phyloP scores from a whole-genome alignment of 1,140 invertebrate genomes.

The Tetramorium parvispinum region DNA sequence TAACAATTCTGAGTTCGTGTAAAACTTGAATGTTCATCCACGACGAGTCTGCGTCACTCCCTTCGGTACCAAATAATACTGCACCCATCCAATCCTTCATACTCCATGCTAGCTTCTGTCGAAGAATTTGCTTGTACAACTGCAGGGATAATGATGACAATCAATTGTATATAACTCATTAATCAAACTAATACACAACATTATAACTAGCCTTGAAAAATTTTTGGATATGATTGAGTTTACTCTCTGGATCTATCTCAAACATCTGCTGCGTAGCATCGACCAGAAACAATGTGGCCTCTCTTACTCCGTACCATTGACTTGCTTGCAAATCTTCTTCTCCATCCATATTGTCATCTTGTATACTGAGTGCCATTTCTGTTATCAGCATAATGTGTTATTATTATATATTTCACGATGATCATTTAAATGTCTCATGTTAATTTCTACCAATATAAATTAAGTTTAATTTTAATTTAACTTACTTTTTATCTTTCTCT shows the following conservation, averaged over 20 bases:
- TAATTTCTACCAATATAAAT: too few species aligned
- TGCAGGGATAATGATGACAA: neutral
- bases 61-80: constrained; percentile 69
- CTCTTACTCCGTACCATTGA: constrained; percentile 63
- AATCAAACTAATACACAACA: neutral
- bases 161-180: neutral
- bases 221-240: constrained; percentile 54
- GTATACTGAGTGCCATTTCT: constrained; percentile 29
- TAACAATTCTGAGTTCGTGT: constrained; percentile 56
- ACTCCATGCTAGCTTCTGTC: constrained; percentile 70
- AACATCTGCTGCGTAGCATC: constrained; percentile 72
- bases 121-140: constrained; percentile 62
- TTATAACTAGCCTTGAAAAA: constrained; percentile 58
- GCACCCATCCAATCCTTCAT: constrained; percentile 75
- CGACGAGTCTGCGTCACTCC: constrained; percentile 51
- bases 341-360: constrained; percentile 15
- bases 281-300: constrained; percentile 72
- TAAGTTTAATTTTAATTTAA: too few species aligned
- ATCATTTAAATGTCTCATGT: neutral
- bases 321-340: neutral
- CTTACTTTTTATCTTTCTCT: too few species aligned
- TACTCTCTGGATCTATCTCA: constrained; percentile 7
- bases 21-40: constrained; percentile 64
- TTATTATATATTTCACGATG: neutral
- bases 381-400: constrained; percentile 4